phyloP scores from a whole-genome alignment of 2,797 vertebrate species.

The Tangara arthus region DNA sequence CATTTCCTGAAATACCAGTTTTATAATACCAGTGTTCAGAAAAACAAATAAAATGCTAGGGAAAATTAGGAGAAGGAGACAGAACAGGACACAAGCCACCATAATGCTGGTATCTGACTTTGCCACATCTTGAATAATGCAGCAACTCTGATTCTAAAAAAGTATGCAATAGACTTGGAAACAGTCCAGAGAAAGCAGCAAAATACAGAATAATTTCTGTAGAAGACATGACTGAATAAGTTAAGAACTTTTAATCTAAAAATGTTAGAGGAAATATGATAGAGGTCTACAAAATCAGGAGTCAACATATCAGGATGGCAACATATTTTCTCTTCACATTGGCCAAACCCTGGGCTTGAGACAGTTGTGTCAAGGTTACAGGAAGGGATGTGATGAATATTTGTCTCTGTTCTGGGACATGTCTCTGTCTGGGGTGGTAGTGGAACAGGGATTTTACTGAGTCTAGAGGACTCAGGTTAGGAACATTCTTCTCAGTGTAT shows the following conservation, averaged over 20 bases:
- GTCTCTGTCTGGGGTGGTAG: neutral
- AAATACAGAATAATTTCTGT: neutral
- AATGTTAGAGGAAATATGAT: neutral
- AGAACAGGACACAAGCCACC: neutral
- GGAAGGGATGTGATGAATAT: neutral
- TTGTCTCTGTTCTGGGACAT: neutral
- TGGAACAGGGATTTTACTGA: neutral
- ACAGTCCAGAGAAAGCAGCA: neutral
- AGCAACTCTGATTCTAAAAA: neutral
- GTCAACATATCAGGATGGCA: neutral
- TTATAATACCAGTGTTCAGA: neutral
- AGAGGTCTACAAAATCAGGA: neutral
- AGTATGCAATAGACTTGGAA: neutral
- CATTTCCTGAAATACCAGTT: neutral
- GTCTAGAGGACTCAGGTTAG: neutral
- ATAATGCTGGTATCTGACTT: neutral
- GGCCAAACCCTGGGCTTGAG: neutral
- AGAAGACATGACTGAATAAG: neutral
- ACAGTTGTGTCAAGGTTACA: neutral
- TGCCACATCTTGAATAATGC: neutral
- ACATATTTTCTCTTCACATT: neutral
- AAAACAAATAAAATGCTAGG: neutral
- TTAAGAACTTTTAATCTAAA: neutral
- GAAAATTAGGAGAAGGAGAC: neutral
- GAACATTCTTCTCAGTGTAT: neutral